Base-by-base conservation (phyloP, 92 coral and sea anemone species). In the Phymanthus crucifer region DNA sequence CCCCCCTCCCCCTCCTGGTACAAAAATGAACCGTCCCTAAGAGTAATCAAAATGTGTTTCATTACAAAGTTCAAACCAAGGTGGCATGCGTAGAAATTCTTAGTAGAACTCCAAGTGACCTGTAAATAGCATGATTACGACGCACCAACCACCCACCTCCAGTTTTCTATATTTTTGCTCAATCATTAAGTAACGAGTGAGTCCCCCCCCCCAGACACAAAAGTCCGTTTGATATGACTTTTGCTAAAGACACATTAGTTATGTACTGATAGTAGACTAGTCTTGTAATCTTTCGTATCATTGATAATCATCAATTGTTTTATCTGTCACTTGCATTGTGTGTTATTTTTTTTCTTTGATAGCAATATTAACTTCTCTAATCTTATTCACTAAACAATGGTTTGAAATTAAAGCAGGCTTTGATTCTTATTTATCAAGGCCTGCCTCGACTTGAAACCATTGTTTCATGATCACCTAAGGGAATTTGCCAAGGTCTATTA, bases 151-250 rank as follows among this genome's bases (percentile, higher is more conserved):
- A 1, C 14, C 35, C 36, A 61, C 34, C 68, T 27, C 26, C 7
- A 34, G 68, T 61, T 61, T 61, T 61, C 68, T 61, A 61, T 61
- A 61, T 61, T 61, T 61, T 61, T 61, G 68, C 68, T 61, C 68
- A 27, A 24, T 61, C 32, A 61, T n/a, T 34, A 61, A 27, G 11
- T 54, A 61, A 12, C 29, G 68, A 61, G 10, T 61, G 36, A 29
- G 68, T n/a, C n/a, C n/a, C n/a, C n/a, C n/a, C n/a, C 68, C 10
- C 10, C 68, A 54, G 68, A 61, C 34, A 24, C 68, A 61, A 61
- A 29, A 61, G 68, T 61, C 68, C 23, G 32, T 61, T 61, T 61
- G 68, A 61, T 61, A 61, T 61, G 68, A 61, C 68, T 61, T 61
- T 61, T 61, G 68, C 68, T 26, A 61, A 61, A 61, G 68, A 61